phyloP scores from a whole-genome alignment of 2,797 vertebrate genomes.

The Pitangus sulphuratus region DNA sequence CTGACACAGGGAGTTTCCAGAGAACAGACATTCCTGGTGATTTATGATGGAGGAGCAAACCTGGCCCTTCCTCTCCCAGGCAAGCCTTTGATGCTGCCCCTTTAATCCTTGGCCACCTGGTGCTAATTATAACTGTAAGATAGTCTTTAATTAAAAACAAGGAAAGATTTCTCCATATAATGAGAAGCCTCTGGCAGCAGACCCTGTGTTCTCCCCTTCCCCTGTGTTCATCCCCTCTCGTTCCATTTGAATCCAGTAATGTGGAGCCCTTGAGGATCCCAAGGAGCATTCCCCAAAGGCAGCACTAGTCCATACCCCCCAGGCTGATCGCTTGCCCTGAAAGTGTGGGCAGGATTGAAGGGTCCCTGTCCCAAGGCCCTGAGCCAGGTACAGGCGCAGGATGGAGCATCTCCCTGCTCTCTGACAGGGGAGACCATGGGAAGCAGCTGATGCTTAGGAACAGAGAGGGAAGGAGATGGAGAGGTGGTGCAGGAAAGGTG shows the following conservation, averaged over 20 bases:
- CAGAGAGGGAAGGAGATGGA: background rate
- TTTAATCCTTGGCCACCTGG: slow-evolving; percentile 53
- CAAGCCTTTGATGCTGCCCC: slow-evolving; percentile 47
- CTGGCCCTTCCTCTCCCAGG: background rate
- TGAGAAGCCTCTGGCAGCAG: background rate
- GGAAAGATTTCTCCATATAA: slow-evolving; percentile 2
- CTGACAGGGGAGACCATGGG: rapidly evolving
- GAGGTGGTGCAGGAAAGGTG: rapidly evolving
- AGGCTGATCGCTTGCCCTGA: rapidly evolving
- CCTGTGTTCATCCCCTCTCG: background rate
- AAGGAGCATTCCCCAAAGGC: background rate
- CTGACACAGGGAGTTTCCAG: rapidly evolving
- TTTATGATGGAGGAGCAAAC: background rate
- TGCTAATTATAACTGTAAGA: slow-evolving; percentile 34
- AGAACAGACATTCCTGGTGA: background rate
- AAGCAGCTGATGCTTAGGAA: background rate
- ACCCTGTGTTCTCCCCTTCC: background rate
- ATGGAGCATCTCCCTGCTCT: background rate
- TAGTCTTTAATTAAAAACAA: slow-evolving; percentile 57
- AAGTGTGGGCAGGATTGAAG: background rate
- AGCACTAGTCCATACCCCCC: rapidly evolving
- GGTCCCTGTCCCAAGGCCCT: background rate
- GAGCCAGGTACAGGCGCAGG: background rate
- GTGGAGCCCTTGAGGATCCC: rapidly evolving
- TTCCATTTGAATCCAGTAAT: rapidly evolving